phyloP scores from a whole-genome alignment of 2,888 invertebrate genomes.

The Cantharis rufa region DNA sequence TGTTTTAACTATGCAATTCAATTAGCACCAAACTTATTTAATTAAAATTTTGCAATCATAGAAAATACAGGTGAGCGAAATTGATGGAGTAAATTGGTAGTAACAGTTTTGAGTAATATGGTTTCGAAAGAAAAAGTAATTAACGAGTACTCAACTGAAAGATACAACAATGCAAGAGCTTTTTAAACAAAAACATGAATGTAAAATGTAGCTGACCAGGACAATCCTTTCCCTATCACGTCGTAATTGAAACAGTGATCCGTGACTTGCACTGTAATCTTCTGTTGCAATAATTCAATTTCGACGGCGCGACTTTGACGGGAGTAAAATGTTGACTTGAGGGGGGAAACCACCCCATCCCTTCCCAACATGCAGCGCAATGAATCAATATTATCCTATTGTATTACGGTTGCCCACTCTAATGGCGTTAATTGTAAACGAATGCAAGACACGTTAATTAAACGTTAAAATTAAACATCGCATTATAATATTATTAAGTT shows the following conservation, averaged over 20 bases:
- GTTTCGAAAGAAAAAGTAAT: neutral
- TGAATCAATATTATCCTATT: slow-evolving; percentile 20
- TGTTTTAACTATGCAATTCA: neutral
- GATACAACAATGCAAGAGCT: neutral
- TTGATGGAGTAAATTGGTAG: neutral
- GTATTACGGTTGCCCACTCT: slow-evolving; percentile 4
- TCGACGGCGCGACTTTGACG: slow-evolving; percentile 11
- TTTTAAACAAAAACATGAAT: neutral
- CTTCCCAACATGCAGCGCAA: slow-evolving; percentile 9
- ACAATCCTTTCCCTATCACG: neutral
- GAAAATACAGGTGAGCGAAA: neutral
- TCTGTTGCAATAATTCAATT: slow-evolving; percentile 20
- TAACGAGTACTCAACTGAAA: neutral
- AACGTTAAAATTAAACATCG: neutral
- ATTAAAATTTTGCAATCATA: neutral
- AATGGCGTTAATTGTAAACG: neutral
- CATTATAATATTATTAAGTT: neutral
- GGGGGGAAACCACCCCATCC: neutral
- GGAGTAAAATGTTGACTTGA: slow-evolving; percentile 16
- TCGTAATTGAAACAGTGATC: slow-evolving; percentile 18
- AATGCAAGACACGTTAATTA: neutral
- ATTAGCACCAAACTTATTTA: neutral
- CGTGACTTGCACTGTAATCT: slow-evolving; percentile 17
- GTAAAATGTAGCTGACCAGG: neutral
- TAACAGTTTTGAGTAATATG: neutral